phyloP scores from a whole-genome alignment of 2,797 vertebrate genomes.

The Hipposideros larvatus region DNA sequence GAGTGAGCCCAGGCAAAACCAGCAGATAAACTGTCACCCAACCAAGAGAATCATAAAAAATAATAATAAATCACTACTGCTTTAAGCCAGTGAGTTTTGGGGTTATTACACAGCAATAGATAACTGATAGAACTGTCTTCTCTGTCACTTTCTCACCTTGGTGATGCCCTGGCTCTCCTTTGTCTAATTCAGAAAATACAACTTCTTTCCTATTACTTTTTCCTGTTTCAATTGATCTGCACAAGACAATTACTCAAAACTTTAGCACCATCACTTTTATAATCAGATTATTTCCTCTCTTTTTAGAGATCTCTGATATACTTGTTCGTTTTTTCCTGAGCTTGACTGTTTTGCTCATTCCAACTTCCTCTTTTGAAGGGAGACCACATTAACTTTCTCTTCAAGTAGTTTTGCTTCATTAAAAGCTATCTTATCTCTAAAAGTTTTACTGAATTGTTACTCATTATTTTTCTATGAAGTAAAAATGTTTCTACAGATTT shows the following conservation, averaged over 20 bases:
- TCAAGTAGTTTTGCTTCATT: neutral
- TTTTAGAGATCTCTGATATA: neutral
- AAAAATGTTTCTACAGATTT: conserved; percentile 20
- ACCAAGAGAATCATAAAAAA: neutral
- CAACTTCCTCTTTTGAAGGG: neutral
- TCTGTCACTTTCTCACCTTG: neutral
- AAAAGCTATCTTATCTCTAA: neutral
- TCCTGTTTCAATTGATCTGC: neutral
- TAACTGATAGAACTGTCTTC: neutral
- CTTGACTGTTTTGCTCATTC: neutral
- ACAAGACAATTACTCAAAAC: conserved; percentile 25
- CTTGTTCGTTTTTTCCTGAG: neutral
- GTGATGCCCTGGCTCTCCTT: neutral
- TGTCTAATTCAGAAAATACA: conserved; percentile 24
- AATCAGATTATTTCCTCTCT: neutral
- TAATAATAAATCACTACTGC: neutral
- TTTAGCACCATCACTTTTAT: neutral
- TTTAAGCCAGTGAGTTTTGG: neutral
- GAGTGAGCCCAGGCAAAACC: neutral
- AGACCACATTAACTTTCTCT: neutral
- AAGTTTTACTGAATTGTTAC: neutral
- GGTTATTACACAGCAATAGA: neutral
- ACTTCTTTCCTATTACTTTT: neutral
- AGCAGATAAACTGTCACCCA: neutral
- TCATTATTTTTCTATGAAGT: neutral